A percentile compares a stretch with the other conserved stretches of the same genome.
phyloP scores from a whole-genome alignment of 2,113 vertebrate species.

The Caretta caretta region DNA sequence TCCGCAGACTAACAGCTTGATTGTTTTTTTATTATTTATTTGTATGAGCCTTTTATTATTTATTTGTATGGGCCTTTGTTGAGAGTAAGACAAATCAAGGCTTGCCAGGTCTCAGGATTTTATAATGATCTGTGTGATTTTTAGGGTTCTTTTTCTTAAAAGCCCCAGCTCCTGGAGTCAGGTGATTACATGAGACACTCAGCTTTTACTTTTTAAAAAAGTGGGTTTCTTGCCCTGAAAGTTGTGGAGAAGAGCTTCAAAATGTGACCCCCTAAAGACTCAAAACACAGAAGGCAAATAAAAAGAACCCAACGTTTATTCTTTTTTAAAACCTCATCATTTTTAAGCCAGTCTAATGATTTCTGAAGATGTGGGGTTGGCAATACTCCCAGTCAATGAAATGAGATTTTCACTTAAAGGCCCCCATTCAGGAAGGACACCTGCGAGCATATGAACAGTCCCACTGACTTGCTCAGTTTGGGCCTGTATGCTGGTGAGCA shows the following conservation, averaged over 20 bases:
- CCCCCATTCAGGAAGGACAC: neutral
- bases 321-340: neutral
- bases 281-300: no score
- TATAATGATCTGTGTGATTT: neutral
- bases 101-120: neutral
- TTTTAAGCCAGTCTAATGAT: neutral
- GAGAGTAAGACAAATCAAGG: neutral
- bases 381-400: neutral
- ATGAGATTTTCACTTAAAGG: neutral
- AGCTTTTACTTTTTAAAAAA: neutral
- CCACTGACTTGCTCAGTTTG: neutral
- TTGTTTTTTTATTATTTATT: no score
- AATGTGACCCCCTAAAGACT: no score
- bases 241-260: no score
- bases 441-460: no score
- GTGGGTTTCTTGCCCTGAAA: neutral
- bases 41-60: no score
- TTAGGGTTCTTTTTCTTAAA: neutral
- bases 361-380: neutral
- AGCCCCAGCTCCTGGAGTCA: neutral
- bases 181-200: neutral
- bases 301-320: neutral
- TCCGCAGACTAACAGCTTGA: no score
- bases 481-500: neutral
- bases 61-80: no score